These are phyloP conservation scores for Hypomecis punctinalis DNA, from an alignment of 2,888 invertebrate genomes.

Conservation along the genomic window DNA sequence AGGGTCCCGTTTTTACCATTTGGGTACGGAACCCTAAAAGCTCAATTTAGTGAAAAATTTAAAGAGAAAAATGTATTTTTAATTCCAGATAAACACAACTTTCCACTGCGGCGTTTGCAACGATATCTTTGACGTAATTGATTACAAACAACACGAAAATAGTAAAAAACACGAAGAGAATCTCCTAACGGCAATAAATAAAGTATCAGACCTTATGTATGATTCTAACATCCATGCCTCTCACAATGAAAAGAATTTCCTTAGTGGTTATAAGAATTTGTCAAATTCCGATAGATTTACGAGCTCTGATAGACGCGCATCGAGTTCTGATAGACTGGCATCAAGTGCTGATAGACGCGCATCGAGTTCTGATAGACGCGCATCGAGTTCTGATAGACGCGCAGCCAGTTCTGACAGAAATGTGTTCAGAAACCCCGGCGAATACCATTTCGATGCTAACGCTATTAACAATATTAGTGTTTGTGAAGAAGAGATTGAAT, in stretches of 20 bases:
- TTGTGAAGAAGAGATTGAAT: slow-evolving; percentile 8
- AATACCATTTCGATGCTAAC: slow-evolving; percentile 20
- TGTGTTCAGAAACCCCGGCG: background rate
- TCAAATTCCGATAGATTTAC: background rate
- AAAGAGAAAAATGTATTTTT: background rate
- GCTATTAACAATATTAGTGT: slow-evolving; percentile 17
- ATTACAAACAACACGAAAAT: slow-evolving; percentile 28
- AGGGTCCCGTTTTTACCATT: too few relatives aligned
- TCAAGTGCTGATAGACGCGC: background rate
- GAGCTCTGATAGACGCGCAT: background rate
- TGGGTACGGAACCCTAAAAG: too few relatives aligned
- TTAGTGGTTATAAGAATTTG: background rate
- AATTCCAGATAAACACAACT: slow-evolving; percentile 46
- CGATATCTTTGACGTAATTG: slow-evolving; percentile 15
- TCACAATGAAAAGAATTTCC: background rate
- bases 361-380: background rate
- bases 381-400: background rate
- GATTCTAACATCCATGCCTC: slow-evolving; percentile 9
- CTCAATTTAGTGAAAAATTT: too few relatives aligned
- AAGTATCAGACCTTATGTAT: slow-evolving; percentile 31
- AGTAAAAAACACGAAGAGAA: slow-evolving; percentile 32
- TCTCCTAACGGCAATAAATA: slow-evolving; percentile 33
- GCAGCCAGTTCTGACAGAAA: background rate
- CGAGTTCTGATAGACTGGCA: background rate
- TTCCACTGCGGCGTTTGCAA: slow-evolving; percentile 57